Base-by-base conservation (phyloP, 1,140 invertebrate genomes). In the Eumaeus atala region DNA sequence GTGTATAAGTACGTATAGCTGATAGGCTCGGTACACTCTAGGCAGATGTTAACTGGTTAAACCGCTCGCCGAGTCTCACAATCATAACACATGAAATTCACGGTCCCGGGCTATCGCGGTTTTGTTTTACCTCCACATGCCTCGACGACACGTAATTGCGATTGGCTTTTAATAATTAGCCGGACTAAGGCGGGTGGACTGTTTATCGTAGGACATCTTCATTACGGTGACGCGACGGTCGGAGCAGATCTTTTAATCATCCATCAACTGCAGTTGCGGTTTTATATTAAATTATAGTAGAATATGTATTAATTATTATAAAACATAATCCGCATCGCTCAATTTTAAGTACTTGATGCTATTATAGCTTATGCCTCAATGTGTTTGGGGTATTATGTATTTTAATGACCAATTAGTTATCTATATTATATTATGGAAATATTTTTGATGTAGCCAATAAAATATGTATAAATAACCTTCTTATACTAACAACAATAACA, bases 1-100 rank as follows among this genome's bases (percentile, higher is more conserved):
- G 50, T 65, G 34, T 44, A 62, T 54, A 62, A 61, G 58, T 59
- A 56, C 57, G 38, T 36, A 16, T 62, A 60, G 66, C 63, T 65
- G 61, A 28, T 28, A 28, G 6, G 21, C 21, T 28, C 21, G 21
- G 21, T 6, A 28, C 2, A 6, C 21, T 51, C 53, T 58, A 58
- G 59, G 69, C 72, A 77, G 74, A 75, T 77, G 74, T 65, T 57
- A 42, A 21, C 18, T 53, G 33, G 61, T 58, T 61, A 66, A 61
- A 61, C 54, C 48, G 48, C 51, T 28, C 51, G 47, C 53, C 58
- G 53, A 48, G 56, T 58, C 52, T 38, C 47, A 50, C 53, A 67
- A 69, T 61, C 61, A 66, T 74, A 74, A 67, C 67, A 65, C 62
- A 67, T 70, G 64, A 77, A 73, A 67, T 72, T 69, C 64, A 72